phyloP scores from a whole-genome alignment of 1,140 invertebrate species.

The Papilio dardanus region DNA sequence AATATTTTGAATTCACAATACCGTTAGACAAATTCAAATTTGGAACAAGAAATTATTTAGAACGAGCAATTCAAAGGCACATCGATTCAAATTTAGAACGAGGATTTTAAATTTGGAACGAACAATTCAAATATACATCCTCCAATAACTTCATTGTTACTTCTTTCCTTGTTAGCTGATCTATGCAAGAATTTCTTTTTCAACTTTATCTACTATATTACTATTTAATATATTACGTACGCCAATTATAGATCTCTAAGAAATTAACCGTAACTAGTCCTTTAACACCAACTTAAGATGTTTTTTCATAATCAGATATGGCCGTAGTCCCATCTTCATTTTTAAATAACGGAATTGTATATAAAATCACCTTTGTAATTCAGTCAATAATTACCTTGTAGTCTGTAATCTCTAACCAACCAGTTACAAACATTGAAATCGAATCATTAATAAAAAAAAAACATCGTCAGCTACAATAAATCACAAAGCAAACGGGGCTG shows the following conservation, averaged over 20 bases:
- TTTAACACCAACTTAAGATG: too few species aligned
- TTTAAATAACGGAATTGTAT: too few species aligned
- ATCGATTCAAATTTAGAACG: neutral
- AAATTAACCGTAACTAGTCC: too few species aligned
- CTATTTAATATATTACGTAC: too few species aligned
- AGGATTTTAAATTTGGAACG: neutral
- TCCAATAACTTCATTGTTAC: neutral
- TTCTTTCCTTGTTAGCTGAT: too few species aligned
- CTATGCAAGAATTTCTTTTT: too few species aligned
- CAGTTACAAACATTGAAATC: slow-evolving; percentile 14
- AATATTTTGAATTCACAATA: slow-evolving; percentile 29
- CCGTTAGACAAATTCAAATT: neutral
- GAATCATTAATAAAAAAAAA: slow-evolving; percentile 12
- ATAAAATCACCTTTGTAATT: too few species aligned
- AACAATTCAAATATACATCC: neutral
- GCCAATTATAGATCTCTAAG: too few species aligned
- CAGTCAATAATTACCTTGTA: neutral
- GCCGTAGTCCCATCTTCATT: too few species aligned
- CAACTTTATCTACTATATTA: too few species aligned
- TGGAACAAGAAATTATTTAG: neutral
- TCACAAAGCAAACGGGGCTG: slow-evolving; percentile 30
- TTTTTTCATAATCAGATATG: too few species aligned
- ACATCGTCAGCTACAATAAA: slow-evolving; percentile 26
- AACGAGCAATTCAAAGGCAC: neutral
- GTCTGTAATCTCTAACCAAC: neutral